Evolutionary conservation across 2,797 vertebrate species (phyloP).

Genomic region (Enteromius paludinosus): DNA sequence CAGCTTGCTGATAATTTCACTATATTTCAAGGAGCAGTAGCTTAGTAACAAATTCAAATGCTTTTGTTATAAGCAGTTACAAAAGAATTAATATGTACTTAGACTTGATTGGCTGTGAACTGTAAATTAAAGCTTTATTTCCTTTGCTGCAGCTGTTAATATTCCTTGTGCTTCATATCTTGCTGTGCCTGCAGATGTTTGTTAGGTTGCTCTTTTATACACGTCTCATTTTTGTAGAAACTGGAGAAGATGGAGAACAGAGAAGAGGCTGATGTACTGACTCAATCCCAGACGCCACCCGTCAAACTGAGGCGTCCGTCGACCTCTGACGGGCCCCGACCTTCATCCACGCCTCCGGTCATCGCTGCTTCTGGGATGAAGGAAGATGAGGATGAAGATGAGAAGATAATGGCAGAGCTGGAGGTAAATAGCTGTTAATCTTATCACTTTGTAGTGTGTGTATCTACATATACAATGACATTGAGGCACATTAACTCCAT

Average conservation of each 20-base stretch:
- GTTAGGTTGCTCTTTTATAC: neutral
- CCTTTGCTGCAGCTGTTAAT: neutral
- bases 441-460: neutral
- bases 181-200: neutral
- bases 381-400: constrained; percentile 88
- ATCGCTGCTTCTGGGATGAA: constrained; percentile 87
- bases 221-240: constrained; percentile 37
- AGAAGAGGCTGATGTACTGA: constrained; percentile 82
- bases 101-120: neutral
- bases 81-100: neutral
- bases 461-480: neutral
- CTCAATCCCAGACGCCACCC: constrained; percentile 79
- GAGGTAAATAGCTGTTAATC: constrained; percentile 80
- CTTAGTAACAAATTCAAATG: neutral
- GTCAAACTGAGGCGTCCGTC: constrained; percentile 90
- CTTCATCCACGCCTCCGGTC: constrained; percentile 91
- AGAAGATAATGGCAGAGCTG: constrained; percentile 90
- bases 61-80: neutral
- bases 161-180: neutral
- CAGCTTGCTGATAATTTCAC: neutral
- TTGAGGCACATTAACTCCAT: neutral
- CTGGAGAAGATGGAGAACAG: constrained; percentile 87
- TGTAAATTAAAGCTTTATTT: neutral
- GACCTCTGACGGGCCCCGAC: constrained; percentile 84
- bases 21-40: neutral